Evolutionary conservation across 2,888 invertebrate species (phyloP).

Genomic region (Deroplatys truncata): DNA sequence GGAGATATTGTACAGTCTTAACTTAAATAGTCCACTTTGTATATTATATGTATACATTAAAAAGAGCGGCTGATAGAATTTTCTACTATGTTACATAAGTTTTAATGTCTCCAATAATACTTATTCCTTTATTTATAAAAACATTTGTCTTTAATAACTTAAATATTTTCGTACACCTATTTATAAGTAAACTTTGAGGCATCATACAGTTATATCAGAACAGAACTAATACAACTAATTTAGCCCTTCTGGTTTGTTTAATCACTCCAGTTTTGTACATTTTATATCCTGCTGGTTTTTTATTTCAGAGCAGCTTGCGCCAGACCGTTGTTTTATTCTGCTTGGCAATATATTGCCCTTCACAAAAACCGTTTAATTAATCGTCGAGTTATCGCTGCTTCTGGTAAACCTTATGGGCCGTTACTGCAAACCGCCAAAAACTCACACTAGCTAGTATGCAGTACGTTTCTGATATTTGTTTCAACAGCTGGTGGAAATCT

Average conservation of each 20-base stretch:
- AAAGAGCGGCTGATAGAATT: no score
- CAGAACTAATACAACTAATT: no score
- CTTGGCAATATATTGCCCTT: background rate
- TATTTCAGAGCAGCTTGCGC: background rate
- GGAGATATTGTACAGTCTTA: no score
- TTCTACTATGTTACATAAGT: no score
- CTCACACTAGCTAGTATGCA: background rate
- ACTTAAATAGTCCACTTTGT: no score
- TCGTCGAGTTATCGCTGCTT: background rate
- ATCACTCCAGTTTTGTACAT: background rate
- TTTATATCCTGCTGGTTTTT: background rate
- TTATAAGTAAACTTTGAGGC: no score
- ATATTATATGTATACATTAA: no score
- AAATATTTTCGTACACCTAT: no score
- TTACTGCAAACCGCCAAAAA: background rate
- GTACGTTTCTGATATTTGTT: background rate
- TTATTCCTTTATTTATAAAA: no score
- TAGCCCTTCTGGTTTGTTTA: background rate
- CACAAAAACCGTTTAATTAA: background rate
- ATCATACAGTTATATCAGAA: no score
- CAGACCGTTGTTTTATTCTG: background rate
- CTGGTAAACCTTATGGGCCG: background rate
- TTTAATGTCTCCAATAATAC: no score
- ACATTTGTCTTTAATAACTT: no score
- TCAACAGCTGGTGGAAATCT: background rate